Base-by-base conservation (phyloP, 2,797 vertebrate species). In the Limosa lapponica region DNA sequence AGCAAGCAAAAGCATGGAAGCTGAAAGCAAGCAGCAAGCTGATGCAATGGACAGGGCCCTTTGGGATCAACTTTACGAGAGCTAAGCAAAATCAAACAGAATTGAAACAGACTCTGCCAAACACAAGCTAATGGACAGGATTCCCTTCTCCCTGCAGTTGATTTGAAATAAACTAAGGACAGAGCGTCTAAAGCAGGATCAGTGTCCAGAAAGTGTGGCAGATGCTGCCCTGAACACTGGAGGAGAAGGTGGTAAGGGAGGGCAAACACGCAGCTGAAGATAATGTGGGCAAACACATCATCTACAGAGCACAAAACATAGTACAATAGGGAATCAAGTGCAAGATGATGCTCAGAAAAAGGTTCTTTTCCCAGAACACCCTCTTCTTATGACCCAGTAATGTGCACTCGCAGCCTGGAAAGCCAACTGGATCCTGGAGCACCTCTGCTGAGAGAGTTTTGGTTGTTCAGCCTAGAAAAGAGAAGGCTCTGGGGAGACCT, bases 1-100 rank as follows among this genome's bases (percentile, higher is more conserved):
- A 91, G 95, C 57, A 89, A 95, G 89, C 43, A 89, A 91, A 94
- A 93, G 54, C 80, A 91, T 96, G 85, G 93, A 88, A 95, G 69
- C 95, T 73, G 87, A 94, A 94, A 96, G 95, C 82, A 81, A 94
- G 94, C 69, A 69, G 66, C 51, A 62, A 95, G 80, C 91, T 96
- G 96, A 97, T 93, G 96, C 94, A 94, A 96, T 52, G 82, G 70
- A 92, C 75, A 51, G 58, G 79, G 71, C 39, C 84, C 87, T 91
- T 81, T 0, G 89, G 96, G 87, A 95, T 94, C 72, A 82, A 55
- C 39, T 96, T 95, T 90, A 86, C 8, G 12, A 95, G 84, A 94
- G 43, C 77, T 86, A 83, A 91, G 85, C 65, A 94, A 94, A 95
- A 83, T 93, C 69, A 93, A 92, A 86, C 77, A 91, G 84, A 88